Conservation (phyloP, 1,140 invertebrate species). For the Drosophila novamexicana region DNA sequence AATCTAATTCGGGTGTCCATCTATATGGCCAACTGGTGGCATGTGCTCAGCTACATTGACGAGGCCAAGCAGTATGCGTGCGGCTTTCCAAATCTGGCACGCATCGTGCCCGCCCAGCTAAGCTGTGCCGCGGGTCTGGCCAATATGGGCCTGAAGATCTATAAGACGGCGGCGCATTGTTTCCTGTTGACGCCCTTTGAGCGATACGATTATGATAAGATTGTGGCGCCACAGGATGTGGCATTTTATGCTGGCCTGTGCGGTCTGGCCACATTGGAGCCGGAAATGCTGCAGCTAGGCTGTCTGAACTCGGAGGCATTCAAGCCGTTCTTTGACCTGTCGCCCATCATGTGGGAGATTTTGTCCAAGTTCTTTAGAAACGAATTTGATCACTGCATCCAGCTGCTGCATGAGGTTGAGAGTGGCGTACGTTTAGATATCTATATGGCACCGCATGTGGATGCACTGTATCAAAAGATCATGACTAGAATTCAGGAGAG, state of each 20-base stretch:
- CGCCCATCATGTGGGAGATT: constrained; percentile 45
- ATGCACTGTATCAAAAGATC: constrained; percentile 49
- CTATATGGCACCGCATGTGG: constrained; percentile 62
- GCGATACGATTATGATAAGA: constrained; percentile 54
- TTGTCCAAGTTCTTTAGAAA: constrained; percentile 37
- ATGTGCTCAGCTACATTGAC: constrained; percentile 68
- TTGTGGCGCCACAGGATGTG: constrained; percentile 62
- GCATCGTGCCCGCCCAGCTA: constrained; percentile 41
- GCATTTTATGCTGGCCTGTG: constrained; percentile 55
- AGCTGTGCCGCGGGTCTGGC: constrained; percentile 64
- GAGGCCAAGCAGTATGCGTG: constrained; percentile 64
- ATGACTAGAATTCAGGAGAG: constrained; percentile 21
- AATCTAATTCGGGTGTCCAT: constrained; percentile 64
- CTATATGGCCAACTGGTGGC: constrained; percentile 71
- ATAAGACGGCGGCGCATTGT: constrained; percentile 56
- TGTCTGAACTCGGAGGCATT: constrained; percentile 44
- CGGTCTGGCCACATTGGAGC: constrained; percentile 55
- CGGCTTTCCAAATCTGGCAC: constrained; percentile 40
- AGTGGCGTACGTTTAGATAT: constrained; percentile 50
- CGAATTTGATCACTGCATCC: constrained; percentile 16
- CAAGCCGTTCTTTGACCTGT: constrained; percentile 39
- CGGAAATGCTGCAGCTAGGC: constrained; percentile 16
- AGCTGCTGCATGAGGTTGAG: constrained; percentile 45
- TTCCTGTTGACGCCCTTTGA: constrained; percentile 49
- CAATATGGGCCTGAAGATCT: constrained; percentile 59